These are phyloP conservation scores for Lipophrys pholis DNA, from an alignment of 2,113 vertebrate genomes.

Conservation along the genomic window DNA sequence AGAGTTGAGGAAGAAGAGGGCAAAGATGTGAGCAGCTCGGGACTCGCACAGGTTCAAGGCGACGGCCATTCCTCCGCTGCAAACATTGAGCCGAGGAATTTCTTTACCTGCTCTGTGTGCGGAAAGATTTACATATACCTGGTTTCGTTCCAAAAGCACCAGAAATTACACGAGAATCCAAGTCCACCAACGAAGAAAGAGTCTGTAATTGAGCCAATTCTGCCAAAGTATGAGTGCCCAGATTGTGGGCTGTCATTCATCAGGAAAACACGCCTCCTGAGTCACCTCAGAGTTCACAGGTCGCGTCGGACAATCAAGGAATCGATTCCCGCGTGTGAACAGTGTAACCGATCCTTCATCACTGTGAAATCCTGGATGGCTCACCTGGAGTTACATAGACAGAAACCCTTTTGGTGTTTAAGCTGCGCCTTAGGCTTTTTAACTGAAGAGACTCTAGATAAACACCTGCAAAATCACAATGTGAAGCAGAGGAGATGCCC, in stretches of 20 bases:
- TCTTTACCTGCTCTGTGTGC: conserved; percentile 63
- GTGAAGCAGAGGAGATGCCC: conserved; percentile 40
- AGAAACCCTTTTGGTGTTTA: conserved; percentile 66
- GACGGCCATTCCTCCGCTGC: background rate
- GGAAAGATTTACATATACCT: conserved; percentile 74
- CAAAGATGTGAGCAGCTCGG: conserved; percentile 3
- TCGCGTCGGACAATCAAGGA: background rate
- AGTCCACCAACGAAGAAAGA: fast-evolving
- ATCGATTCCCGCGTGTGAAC: conserved; percentile 50
- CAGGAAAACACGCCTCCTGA: conserved; percentile 28
- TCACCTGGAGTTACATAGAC: conserved; percentile 66
- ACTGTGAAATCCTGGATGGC: conserved; percentile 24
- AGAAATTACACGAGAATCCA: conserved; percentile 25
- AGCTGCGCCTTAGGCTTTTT: conserved; percentile 71
- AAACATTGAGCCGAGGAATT: background rate
- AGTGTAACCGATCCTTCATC: conserved; percentile 69
- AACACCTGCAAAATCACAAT: conserved; percentile 69
- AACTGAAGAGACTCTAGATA: conserved; percentile 33
- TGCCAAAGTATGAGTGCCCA: conserved; percentile 51
- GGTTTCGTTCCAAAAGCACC: conserved; percentile 74
- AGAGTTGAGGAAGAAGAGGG: conserved; percentile 1
- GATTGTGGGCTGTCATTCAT: conserved; percentile 65
- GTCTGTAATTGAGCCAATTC: fast-evolving
- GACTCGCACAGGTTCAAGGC: background rate
- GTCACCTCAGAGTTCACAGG: conserved; percentile 68